Conservation (phyloP, 2,888 invertebrate genomes). For the Drosophila tripunctata region DNA sequence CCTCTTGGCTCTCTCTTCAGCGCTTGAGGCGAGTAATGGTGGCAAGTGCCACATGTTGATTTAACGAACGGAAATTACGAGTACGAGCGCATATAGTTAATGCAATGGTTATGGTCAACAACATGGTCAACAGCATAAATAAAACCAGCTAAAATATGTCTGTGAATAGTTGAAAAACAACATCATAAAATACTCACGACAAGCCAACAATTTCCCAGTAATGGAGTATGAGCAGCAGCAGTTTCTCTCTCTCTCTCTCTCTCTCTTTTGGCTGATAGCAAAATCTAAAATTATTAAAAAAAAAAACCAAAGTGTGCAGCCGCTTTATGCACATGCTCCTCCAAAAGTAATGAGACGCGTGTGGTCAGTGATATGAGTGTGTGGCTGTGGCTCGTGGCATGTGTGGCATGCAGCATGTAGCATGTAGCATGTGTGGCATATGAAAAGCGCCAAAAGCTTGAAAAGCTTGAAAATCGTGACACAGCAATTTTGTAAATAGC, state of each 20-base stretch:
- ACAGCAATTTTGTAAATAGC: conserved; percentile 38
- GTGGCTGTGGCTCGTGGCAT: not conserved
- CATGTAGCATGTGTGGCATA: conserved; percentile 8
- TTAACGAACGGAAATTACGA: conserved; percentile 62
- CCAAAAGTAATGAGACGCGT: conserved; percentile 51
- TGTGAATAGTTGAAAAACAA: conserved; percentile 60
- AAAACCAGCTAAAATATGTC: conserved; percentile 30
- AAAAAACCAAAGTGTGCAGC: conserved; percentile 61
- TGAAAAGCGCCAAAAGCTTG: not conserved
- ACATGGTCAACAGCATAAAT: conserved; percentile 51
- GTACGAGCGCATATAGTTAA: conserved; percentile 46
- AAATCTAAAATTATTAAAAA: conserved; percentile 72
- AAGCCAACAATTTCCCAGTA: conserved; percentile 15
- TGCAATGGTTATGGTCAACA: conserved; percentile 54
- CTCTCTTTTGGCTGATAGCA: conserved; percentile 42
- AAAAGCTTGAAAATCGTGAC: conserved; percentile 9
- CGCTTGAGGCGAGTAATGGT: not conserved
- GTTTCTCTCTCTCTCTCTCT: not conserved
- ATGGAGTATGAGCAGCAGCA: not conserved
- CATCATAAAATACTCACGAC: conserved; percentile 49
- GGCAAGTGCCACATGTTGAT: conserved; percentile 64
- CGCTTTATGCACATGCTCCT: conserved; percentile 53
- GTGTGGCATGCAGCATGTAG: too few species aligned
- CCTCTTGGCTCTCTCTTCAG: not conserved
- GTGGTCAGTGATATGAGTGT: conserved; percentile 15